Conservation (phyloP, 1,140 invertebrate genomes). For the Acromyrmex echinatior region DNA sequence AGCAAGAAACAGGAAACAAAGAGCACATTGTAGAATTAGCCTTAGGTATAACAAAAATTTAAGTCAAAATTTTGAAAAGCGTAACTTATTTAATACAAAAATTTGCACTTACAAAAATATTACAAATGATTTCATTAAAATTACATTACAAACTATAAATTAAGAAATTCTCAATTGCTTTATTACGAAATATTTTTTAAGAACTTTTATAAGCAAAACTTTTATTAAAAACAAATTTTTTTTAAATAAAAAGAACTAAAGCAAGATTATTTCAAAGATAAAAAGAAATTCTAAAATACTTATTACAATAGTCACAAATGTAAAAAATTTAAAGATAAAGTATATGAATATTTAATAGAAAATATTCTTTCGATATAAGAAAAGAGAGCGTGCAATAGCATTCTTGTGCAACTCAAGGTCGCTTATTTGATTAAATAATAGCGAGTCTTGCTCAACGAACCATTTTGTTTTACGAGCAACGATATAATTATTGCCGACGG, state of each 20-base stretch:
- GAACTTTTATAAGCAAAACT: neutral
- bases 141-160: neutral
- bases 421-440: constrained; percentile 27
- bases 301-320: neutral
- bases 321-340: neutral
- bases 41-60: neutral
- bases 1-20: no score
- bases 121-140: neutral
- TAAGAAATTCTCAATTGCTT: neutral
- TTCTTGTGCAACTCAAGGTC: neutral
- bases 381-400: neutral
- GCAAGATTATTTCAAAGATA: neutral
- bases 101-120: neutral
- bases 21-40: no score
- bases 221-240: neutral
- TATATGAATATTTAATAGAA: neutral
- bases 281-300: neutral
- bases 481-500: constrained; percentile 31
- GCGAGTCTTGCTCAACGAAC: constrained; percentile 31
- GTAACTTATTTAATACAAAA: neutral
- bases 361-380: neutral
- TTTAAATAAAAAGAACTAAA: neutral
- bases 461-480: constrained; percentile 27
- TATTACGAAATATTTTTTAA: neutral
- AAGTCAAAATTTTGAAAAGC: neutral